Conservation (phyloP, 2,113 vertebrate species). For the Chrysemys picta region DNA sequence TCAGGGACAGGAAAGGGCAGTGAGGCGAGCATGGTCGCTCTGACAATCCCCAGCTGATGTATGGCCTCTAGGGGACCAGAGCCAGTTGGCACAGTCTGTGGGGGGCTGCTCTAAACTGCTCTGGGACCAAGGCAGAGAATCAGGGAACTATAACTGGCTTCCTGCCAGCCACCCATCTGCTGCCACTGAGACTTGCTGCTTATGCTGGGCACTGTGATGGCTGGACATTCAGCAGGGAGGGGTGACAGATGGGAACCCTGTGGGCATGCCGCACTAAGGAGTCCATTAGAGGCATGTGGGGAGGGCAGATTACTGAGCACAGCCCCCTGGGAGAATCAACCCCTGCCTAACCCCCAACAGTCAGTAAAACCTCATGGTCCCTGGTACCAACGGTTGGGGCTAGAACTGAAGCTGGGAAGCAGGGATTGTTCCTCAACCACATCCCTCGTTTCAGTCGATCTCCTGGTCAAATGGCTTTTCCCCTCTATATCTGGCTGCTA, state of each 20-base stretch:
- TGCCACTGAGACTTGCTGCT: neutral
- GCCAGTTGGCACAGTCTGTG: neutral
- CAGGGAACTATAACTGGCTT: fast-evolving
- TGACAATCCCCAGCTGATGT: neutral
- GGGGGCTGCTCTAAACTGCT: neutral
- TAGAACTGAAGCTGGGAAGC: neutral
- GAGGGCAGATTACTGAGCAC: neutral
- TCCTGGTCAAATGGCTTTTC: fast-evolving
- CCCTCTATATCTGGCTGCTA: too few relatives aligned
- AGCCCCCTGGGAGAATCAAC: neutral
- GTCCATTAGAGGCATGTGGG: neutral
- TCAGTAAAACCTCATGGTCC: neutral
- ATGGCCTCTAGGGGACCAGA: neutral
- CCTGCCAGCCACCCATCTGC: neutral
- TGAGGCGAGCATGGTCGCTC: fast-evolving
- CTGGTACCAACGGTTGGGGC: neutral
- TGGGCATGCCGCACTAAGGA: neutral
- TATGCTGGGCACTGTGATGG: fast-evolving
- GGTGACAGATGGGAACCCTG: neutral
- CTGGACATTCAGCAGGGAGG: neutral
- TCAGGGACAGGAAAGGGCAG: fast-evolving
- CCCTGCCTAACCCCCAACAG: neutral
- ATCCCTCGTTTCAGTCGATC: too few relatives aligned
- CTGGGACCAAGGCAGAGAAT: neutral
- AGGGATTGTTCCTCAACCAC: neutral